These are phyloP conservation scores for Omphaloscelis lunosa DNA, from an alignment of 2,888 invertebrate species.

Conservation along the genomic window DNA sequence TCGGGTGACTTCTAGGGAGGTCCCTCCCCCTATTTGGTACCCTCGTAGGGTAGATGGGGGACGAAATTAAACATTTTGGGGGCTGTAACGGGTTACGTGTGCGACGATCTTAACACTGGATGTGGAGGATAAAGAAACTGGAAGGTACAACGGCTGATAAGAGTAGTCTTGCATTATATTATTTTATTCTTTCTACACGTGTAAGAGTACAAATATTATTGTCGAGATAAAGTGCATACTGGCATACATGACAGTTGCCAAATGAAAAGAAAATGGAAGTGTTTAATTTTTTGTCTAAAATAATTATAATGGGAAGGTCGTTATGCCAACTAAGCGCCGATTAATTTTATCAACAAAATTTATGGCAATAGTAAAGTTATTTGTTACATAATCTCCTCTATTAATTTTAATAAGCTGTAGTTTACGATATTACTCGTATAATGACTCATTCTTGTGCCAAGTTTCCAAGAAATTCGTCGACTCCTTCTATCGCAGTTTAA, in stretches of 20 bases:
- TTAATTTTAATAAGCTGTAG: constrained; percentile 34
- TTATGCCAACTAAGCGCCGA: no score
- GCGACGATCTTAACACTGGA: constrained; percentile 80
- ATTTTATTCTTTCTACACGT: constrained; percentile 40
- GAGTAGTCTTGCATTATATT: constrained; percentile 8
- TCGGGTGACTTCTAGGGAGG: constrained; percentile 73
- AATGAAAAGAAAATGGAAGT: not conserved
- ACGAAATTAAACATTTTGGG: constrained; percentile 89
- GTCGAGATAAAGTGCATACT: not conserved
- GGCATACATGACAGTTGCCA: not conserved
- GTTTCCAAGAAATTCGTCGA: constrained; percentile 36
- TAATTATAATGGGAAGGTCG: no score
- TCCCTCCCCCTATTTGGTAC: constrained; percentile 69
- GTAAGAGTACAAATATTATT: constrained; percentile 10
- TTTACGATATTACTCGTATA: constrained; percentile 34
- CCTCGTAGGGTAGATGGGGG: constrained; percentile 74
- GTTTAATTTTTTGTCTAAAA: not conserved
- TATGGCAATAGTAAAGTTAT: not conserved
- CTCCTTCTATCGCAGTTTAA: constrained; percentile 12
- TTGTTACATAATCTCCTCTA: constrained; percentile 11
- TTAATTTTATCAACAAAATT: constrained; percentile 1
- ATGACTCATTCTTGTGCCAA: constrained; percentile 36
- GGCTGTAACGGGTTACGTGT: constrained; percentile 87
- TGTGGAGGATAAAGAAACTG: constrained; percentile 68
- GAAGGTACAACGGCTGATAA: constrained; percentile 67